Base-by-base conservation (phyloP, 1,140 invertebrate species). In the Procambarus virginalis region DNA sequence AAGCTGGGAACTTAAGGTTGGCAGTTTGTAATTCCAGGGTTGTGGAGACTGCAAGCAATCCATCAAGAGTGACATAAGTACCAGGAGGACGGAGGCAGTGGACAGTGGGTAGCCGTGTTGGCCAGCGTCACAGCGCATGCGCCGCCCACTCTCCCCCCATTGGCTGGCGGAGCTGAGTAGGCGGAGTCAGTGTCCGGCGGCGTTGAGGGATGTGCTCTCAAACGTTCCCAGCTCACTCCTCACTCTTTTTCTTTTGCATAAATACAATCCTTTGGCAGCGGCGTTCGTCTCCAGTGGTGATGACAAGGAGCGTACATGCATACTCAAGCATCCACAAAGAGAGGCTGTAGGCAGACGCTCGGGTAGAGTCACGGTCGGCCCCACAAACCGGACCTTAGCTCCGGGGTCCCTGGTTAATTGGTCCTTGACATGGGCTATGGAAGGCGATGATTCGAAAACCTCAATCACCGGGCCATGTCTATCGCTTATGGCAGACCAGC, bases 221-320 rank as follows among this genome's bases (percentile, higher is more conserved):
- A 86, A 86, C 58, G 85, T 78, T 86, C 85, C 58, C 75, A 86
- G 85, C 85, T 79, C 75, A 12, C 51, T 51, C 77, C 77, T 86
- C 85, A 58, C 77, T 86, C 85, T 86, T 86, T 34, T 86, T 86
- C 85, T 79, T 86, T 86, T 78, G 85, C 85, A 86, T 86, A 86
- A 86, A 79, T 86, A 86, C 75, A 68, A 75, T 84, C 68, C 82
- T 84, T 51, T 84, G 82, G 82, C 82, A 75, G 82, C 82, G 68
- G 82, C 82, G 82, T 75, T 64, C 82, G 85, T 80, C 75, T 86
- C 85, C 85, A 86, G 85, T 48, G 85, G 85, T 79, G 85, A 64
- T 86, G 85, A 86, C 85, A 86, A 79, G 85, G 77, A 34, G 34
- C 58, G 45, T 75, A 84, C 85, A 86, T 79, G 76, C 85, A 86